Evolutionary conservation across 2,888 invertebrate genomes (phyloP), one percentile per base, ranked within the genome.

Genomic region (Autographa gamma): DNA sequence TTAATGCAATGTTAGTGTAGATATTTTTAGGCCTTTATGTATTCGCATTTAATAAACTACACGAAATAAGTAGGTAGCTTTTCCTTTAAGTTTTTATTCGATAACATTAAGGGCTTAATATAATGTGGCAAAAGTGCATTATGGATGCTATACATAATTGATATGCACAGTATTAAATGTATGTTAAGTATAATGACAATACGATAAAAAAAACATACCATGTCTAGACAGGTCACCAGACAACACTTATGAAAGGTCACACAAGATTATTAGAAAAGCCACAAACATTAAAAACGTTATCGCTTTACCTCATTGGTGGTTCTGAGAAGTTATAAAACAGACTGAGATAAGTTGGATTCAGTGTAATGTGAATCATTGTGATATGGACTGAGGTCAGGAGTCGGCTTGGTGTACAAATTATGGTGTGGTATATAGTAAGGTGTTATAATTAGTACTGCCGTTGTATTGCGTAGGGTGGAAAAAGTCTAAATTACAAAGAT

Each of bases 321-420:
- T 85, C 87, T 66, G 62, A 54, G 87, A 87, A 86, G 76, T 77
- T 79, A 83, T 81, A 82, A 79, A 81, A 85, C 79, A 71, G 64
- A 43, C 68, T 41, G 66, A 73, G 81, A 84, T 81, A 83, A 85
- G 68, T 66, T 48, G 65, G 69, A 66, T 87, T 87, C 87, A 69
- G 68, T 68, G 82, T 73, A 86, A 77, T 60, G 31, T 87, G 85
- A 86, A 69, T 86, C 87, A 86, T 76, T 38, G 6, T 58, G 68
- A 77, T 79, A 71, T 31, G 71, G 41, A 31, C 76, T 13, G 69
- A 74, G 83, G 79, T 81, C 80, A 77, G 60, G 69, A 63, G 56
- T 63, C 59, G 43, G 66, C 56, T 70, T 65, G 32, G 66, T 54
- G 14, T 70, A 70, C 54, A 67, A 67, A 52, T 63, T 56, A 41